These are phyloP conservation scores for Drosophila novamexicana DNA, from an alignment of 1,140 invertebrate genomes.

Conservation along the genomic window DNA sequence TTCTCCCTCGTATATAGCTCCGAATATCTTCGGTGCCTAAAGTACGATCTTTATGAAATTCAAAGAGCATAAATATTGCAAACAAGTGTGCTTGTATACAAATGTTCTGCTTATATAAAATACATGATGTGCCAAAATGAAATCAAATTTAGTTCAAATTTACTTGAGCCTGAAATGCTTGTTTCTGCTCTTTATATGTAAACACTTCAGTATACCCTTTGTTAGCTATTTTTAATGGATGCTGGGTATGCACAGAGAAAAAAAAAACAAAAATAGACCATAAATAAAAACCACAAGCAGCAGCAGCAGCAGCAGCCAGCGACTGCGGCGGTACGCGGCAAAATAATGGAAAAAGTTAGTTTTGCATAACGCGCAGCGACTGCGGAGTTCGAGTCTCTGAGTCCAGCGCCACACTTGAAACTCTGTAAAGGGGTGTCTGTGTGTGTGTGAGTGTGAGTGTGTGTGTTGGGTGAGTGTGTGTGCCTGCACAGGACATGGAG, in stretches of 20 bases:
- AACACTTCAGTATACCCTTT: background rate
- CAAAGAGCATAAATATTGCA: too few relatives aligned
- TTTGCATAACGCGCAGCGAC: constrained; percentile 76
- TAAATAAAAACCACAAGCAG: constrained; percentile 78
- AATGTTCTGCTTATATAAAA: too few relatives aligned
- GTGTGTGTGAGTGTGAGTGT: background rate
- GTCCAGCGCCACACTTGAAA: constrained; percentile 63
- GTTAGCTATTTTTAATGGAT: background rate
- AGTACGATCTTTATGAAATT: too few relatives aligned
- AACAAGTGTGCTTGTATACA: too few relatives aligned
- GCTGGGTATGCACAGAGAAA: background rate
- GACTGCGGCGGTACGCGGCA: constrained; percentile 54
- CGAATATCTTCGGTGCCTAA: too few relatives aligned
- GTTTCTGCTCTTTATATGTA: too few relatives aligned
- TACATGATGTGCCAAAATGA: too few relatives aligned
- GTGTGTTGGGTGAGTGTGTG: constrained; percentile 20
- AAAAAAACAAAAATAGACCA: constrained; percentile 75
- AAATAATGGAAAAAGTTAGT: constrained; percentile 83
- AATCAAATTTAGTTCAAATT: too few relatives aligned
- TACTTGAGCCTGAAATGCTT: too few relatives aligned
- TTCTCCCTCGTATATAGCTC: too few relatives aligned
- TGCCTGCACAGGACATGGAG: constrained; percentile 31
- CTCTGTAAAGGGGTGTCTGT: constrained; percentile 21
- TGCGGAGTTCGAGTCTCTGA: constrained; percentile 9
- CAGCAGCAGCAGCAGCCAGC: constrained; percentile 9